phyloP scores from a whole-genome alignment of 1,140 invertebrate genomes.

The Bicyclus anynana region DNA sequence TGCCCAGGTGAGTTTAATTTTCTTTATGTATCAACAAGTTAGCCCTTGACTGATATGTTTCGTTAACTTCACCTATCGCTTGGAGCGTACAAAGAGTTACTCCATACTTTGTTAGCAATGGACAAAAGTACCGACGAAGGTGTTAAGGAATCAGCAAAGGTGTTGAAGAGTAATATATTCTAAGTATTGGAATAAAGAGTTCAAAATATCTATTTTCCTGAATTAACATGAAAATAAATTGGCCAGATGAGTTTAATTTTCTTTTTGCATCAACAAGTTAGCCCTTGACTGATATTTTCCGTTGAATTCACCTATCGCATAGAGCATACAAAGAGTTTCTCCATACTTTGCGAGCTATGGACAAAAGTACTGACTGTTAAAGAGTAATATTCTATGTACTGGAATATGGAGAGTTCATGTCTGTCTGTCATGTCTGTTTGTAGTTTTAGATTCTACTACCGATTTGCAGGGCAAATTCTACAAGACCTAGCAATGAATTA shows the following conservation, averaged over 20 bases:
- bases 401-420: slow-evolving; percentile 96
- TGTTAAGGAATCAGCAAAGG: slow-evolving; percentile 87
- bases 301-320: slow-evolving; percentile 84
- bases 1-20: slow-evolving; percentile 83
- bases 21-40: not conserved
- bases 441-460: too few relatives aligned
- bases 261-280: not conserved
- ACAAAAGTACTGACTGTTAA: slow-evolving; percentile 87
- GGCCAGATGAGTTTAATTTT: slow-evolving; percentile 81
- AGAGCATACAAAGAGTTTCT: slow-evolving; percentile 84
- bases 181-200: slow-evolving; percentile 96
- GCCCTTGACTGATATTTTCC: not conserved
- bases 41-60: not conserved
- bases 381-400: slow-evolving; percentile 95
- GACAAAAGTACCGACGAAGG: slow-evolving; percentile 82
- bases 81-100: slow-evolving; percentile 82
- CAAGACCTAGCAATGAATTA: too few relatives aligned
- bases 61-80: slow-evolving; percentile 83
- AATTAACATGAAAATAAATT: slow-evolving; percentile 92
- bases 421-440: too few relatives aligned
- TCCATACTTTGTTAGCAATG: slow-evolving; percentile 88
- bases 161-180: slow-evolving; percentile 95
- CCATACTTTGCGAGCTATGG: slow-evolving; percentile 88
- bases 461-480: too few relatives aligned
- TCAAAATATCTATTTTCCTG: slow-evolving; percentile 87